A percentile compares a stretch with the other conserved stretches of the same genome.
These are phyloP conservation scores for Phycodurus eques DNA, from an alignment of 2,113 vertebrate genomes.

Conservation along the genomic window DNA sequence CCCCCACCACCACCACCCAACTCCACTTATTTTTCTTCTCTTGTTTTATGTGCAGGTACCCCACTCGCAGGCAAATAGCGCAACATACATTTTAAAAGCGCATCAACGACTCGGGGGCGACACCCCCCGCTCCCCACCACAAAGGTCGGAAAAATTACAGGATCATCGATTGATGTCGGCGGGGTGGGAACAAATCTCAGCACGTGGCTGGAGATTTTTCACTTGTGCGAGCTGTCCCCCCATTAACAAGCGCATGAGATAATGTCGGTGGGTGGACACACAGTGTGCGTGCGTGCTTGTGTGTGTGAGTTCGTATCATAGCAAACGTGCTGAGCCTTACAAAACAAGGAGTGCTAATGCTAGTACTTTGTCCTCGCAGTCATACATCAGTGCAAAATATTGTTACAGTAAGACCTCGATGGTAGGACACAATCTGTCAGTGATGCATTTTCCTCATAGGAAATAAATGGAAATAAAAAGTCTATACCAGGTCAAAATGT, in stretches of 20 bases:
- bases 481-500: neutral
- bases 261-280: constrained; percentile 57
- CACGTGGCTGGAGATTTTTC: constrained; percentile 52
- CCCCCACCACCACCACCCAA: constrained; percentile 47
- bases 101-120: constrained; percentile 43
- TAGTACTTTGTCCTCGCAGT: constrained; percentile 8
- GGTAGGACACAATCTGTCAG: neutral
- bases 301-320: constrained; percentile 21
- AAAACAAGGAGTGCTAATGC: constrained; percentile 32
- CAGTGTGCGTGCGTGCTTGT: constrained; percentile 15
- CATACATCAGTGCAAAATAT: constrained; percentile 6
- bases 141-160: constrained; percentile 65
- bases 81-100: constrained; percentile 70
- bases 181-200: constrained; percentile 61
- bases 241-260: constrained; percentile 53
- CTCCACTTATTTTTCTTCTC: constrained; percentile 36
- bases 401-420: neutral
- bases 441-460: neutral
- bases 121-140: constrained; percentile 12
- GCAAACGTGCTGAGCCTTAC: constrained; percentile 29
- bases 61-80: constrained; percentile 68
- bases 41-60: constrained; percentile 50
- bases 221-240: constrained; percentile 43
- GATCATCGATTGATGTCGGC: constrained; percentile 68
- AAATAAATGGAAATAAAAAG: neutral